Base-by-base conservation (phyloP, 2,888 invertebrate species). In the Schrankia costaestrigalis region DNA sequence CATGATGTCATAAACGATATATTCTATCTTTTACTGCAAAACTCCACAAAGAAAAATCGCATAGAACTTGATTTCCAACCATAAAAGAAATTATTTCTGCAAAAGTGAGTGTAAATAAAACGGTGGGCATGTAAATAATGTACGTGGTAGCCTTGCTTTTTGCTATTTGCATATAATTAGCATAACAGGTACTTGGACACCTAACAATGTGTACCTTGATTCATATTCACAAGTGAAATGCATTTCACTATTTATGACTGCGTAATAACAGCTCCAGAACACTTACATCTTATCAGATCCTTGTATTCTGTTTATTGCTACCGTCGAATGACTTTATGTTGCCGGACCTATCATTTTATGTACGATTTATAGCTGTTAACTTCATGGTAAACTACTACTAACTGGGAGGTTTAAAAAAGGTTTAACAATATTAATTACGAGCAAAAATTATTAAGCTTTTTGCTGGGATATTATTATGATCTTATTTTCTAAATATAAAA, bases 401-500 rank as follows among this genome's bases (percentile, higher is more conserved):
- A n/a, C n/a, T n/a, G n/a, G n/a, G n/a, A n/a, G n/a, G n/a, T n/a
- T n/a, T n/a, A n/a, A n/a, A n/a, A n/a, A n/a, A n/a, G n/a, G n/a
- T n/a, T 11, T 12, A 31, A 31, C 21, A 11, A 13, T 11, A 24
- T 22, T 30, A 29, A 35, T 22, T 22, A 15, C 9, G 10, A 25
- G 6, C 15, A 7, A 21, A 24, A 25, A 21, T 14, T 19, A n/a
- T 19, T 11, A 19, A 35, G 26, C 7, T 6, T 8, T 11, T 18
- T 31, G n/a, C n/a, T n/a, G n/a, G n/a, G n/a, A n/a, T n/a, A 35
- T 35, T 46, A 48, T 47, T 52, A 45, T 40, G 36, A 50, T 44
- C 42, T 30, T 41, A 41, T 40, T 53, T n/a, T 46, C 54, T 67
- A 75, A 77, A 71, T 71, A 71, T 64, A 63, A 64, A 27, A 24